Evolutionary conservation across 2,888 invertebrate species (phyloP).

Genomic region (Hartigia nigra): DNA sequence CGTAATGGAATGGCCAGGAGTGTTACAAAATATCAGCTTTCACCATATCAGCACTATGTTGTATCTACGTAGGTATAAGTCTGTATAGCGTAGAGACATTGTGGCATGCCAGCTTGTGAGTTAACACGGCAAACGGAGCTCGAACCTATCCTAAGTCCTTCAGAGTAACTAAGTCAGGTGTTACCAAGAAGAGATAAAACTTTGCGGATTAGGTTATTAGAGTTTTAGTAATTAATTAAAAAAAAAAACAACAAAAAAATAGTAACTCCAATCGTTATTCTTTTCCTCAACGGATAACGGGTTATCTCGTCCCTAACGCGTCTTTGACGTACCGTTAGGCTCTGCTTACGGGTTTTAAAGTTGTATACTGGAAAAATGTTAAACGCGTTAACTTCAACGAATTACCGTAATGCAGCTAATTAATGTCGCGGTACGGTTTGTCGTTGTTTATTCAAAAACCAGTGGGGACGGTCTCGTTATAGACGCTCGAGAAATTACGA

Average conservation of each 20-base stretch:
- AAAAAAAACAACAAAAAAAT: background rate
- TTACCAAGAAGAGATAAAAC: background rate
- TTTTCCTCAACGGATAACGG: background rate
- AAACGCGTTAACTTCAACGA: background rate
- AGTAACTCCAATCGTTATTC: background rate
- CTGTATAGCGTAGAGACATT: background rate
- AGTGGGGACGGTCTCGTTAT: background rate
- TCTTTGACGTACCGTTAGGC: background rate
- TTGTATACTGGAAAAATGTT: background rate
- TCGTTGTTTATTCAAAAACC: background rate
- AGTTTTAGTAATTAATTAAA: background rate
- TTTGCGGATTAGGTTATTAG: background rate
- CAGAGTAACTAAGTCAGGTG: background rate
- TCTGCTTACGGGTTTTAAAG: background rate
- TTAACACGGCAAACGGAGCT: background rate
- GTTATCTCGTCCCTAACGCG: background rate
- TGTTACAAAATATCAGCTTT: slow-evolving; percentile 67
- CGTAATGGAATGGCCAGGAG: slow-evolving; percentile 57
- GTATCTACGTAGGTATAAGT: background rate
- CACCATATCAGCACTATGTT: slow-evolving; percentile 59
- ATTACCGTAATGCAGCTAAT: background rate
- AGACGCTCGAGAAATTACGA: background rate
- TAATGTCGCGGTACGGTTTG: background rate
- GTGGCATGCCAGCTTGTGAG: background rate
- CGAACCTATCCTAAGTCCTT: background rate